Conservation (phyloP, 1,140 invertebrate genomes). For the Aphelenchoides fujianensis region DNA sequence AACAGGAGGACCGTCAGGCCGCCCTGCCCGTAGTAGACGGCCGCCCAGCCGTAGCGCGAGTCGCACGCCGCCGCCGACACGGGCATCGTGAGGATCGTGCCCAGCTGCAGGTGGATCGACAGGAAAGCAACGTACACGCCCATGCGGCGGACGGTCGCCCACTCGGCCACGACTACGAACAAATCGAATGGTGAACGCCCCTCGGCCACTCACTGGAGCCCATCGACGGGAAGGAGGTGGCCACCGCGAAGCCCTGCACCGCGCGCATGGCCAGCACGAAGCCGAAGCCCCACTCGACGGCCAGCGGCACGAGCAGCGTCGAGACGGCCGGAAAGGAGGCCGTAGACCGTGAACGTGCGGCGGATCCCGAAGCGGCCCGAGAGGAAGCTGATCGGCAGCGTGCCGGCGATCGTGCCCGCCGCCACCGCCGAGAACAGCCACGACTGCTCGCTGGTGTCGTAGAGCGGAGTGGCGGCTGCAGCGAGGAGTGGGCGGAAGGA, state of each 20-base stretch:
- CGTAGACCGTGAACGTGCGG: background rate
- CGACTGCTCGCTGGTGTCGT: background rate
- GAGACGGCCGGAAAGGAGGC: slow-evolving; percentile 1
- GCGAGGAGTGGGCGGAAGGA: background rate
- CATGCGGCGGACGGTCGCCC: background rate
- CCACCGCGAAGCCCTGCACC: slow-evolving; percentile 12
- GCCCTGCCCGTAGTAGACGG: slow-evolving; percentile 21
- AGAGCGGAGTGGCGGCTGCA: background rate
- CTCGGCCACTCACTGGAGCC: background rate
- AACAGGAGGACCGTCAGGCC: background rate
- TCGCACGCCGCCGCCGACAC: slow-evolving; percentile 24
- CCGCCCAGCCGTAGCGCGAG: slow-evolving; percentile 11
- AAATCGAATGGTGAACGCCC: background rate
- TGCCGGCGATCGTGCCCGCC: slow-evolving; percentile 1
- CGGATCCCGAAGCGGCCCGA: background rate
- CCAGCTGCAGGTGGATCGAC: slow-evolving; percentile 14
- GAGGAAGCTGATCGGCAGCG: slow-evolving; percentile 6
- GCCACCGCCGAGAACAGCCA: slow-evolving; percentile 2
- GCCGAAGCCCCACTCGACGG: background rate
- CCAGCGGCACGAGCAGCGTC: background rate
- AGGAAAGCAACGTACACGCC: slow-evolving; percentile 16
- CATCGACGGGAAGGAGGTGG: slow-evolving; percentile 3
- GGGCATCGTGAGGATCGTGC: slow-evolving; percentile 24
- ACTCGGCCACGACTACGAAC: background rate
- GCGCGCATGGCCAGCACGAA: slow-evolving; percentile 13